Conservation (phyloP, 2,797 vertebrate species). For the Scyliorhinus canicula region DNA sequence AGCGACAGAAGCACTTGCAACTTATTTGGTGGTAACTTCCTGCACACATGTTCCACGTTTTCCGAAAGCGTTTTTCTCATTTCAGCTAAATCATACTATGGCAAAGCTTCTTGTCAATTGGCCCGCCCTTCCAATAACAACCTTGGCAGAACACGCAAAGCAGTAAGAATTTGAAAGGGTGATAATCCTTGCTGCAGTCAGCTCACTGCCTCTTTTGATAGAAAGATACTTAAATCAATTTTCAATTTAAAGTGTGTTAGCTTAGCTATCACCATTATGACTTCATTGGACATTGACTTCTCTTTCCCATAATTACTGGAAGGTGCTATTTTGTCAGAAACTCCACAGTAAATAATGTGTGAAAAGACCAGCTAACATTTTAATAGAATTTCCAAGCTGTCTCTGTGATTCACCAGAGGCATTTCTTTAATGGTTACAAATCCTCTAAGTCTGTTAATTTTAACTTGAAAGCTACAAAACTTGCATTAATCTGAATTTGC, state of each 20-base stretch:
- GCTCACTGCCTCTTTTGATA: background rate
- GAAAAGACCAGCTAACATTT: background rate
- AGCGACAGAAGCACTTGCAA: too few relatives aligned
- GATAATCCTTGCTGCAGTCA: background rate
- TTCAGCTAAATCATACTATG: background rate
- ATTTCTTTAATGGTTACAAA: background rate
- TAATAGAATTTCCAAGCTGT: background rate
- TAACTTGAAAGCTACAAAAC: background rate
- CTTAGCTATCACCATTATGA: background rate
- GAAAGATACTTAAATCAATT: slow-evolving; percentile 9
- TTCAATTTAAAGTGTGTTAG: slow-evolving; percentile 10
- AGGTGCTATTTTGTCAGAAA: background rate
- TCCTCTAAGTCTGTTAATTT: background rate
- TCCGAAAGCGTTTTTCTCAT: background rate
- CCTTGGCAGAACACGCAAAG: background rate
- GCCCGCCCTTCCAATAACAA: background rate
- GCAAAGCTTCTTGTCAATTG: background rate
- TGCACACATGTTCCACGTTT: background rate
- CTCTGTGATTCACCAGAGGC: background rate
- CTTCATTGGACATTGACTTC: background rate
- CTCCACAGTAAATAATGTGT: background rate
- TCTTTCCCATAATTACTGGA: background rate
- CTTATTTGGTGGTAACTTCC: too few relatives aligned
- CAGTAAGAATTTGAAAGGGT: background rate
- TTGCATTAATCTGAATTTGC: slow-evolving; percentile 1